phyloP scores from a whole-genome alignment of 2,113 vertebrate genomes.

The Oryzias woworae region DNA sequence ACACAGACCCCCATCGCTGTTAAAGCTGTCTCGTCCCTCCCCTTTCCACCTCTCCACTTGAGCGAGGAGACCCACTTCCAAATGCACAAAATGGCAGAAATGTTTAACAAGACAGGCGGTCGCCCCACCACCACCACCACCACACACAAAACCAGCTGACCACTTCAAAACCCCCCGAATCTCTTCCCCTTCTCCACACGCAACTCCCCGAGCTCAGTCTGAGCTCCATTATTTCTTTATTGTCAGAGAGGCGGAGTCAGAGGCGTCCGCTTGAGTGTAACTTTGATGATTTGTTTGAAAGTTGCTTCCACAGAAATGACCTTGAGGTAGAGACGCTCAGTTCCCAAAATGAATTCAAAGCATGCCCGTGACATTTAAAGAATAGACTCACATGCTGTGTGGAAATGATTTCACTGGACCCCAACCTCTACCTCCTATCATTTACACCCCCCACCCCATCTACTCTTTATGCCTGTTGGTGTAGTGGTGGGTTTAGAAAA shows the following conservation, averaged over 20 bases:
- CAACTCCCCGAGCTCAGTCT: constrained; percentile 9
- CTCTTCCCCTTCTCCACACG: background rate
- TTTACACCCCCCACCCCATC: constrained; percentile 41
- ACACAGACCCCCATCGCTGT: constrained; percentile 30
- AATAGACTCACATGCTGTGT: constrained; percentile 55
- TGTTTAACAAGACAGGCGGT: constrained; percentile 65
- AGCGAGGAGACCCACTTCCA: constrained; percentile 68
- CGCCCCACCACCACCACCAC: constrained; percentile 3
- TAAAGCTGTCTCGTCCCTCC: constrained; percentile 43
- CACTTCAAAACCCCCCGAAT: background rate
- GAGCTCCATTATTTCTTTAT: constrained; percentile 22
- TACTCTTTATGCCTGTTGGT: constrained; percentile 54
- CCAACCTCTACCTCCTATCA: constrained; percentile 12
- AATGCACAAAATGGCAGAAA: constrained; percentile 78
- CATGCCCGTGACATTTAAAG: constrained; percentile 59
- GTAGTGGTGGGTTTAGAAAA: constrained; percentile 39
- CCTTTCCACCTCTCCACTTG: constrained; percentile 59
- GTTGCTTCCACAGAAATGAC: constrained; percentile 53
- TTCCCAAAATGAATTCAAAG: constrained; percentile 60
- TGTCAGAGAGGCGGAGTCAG: constrained; percentile 24
- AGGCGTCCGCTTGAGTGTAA: constrained; percentile 41
- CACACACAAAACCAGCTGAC: constrained; percentile 39
- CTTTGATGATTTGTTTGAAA: constrained; percentile 43
- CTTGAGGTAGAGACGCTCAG: constrained; percentile 58
- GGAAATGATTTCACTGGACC: constrained; percentile 63